Conservation (phyloP, 2,888 invertebrate genomes). For the Sthenelais limicola region DNA sequence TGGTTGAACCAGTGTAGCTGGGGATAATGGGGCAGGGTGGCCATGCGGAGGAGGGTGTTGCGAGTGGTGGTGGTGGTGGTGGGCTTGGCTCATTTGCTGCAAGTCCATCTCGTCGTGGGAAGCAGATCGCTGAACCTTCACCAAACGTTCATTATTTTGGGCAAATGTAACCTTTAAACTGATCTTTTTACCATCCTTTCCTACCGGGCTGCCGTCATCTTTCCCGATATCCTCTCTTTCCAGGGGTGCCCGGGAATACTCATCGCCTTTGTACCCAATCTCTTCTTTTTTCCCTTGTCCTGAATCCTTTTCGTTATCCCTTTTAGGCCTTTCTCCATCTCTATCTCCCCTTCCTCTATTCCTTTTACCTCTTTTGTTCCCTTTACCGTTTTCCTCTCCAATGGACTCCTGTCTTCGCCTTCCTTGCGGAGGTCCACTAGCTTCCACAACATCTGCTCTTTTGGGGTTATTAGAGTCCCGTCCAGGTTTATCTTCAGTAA, state of each 20-base stretch:
- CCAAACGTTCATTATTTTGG: constrained; percentile 35
- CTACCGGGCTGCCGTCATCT: too few relatives aligned
- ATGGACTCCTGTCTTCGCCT: not conserved
- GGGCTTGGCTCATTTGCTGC: too few relatives aligned
- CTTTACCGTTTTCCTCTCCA: not conserved
- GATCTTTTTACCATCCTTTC: constrained; percentile 20
- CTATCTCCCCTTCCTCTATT: not conserved
- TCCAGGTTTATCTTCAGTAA: not conserved
- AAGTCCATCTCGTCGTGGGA: too few relatives aligned
- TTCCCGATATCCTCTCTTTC: constrained; percentile 1
- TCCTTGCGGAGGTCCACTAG: too few relatives aligned
- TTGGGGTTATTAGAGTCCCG: not conserved
- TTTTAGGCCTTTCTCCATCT: not conserved
- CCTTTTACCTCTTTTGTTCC: not conserved
- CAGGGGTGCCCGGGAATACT: too few relatives aligned
- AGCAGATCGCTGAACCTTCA: constrained; percentile 26
- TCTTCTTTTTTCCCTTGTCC: not conserved
- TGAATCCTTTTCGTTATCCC: constrained; percentile 4
- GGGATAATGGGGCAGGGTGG: constrained; percentile 21
- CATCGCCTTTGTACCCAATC: not conserved
- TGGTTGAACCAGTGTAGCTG: too few relatives aligned
- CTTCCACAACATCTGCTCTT: not conserved
- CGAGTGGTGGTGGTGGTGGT: too few relatives aligned
- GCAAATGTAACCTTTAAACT: constrained; percentile 39
- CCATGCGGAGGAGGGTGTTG: not conserved